phyloP scores from a whole-genome alignment of 2,797 vertebrate species.

The Poecilia picta region DNA sequence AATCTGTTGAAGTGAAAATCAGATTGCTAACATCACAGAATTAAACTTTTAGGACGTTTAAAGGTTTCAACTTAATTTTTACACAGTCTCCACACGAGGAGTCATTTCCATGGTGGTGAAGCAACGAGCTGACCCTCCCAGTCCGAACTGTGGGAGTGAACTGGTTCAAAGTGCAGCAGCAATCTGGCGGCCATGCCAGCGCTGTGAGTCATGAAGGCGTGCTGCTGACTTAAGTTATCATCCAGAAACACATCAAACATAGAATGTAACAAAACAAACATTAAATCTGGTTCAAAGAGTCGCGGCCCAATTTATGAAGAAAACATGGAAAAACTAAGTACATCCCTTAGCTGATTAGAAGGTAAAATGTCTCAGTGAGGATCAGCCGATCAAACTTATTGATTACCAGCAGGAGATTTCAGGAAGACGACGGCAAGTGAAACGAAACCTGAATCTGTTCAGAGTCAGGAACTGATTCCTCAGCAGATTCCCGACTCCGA shows the following conservation, averaged over 20 bases:
- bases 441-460: too few relatives aligned
- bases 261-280: background rate
- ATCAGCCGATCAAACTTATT: too few relatives aligned
- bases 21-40: background rate
- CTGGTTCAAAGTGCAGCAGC: slow-evolving; percentile 54
- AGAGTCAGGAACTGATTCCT: too few relatives aligned
- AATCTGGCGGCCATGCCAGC: slow-evolving; percentile 42
- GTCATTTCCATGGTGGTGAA: slow-evolving; percentile 14
- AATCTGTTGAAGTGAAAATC: background rate
- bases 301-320: background rate
- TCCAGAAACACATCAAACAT: too few relatives aligned
- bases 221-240: slow-evolving; percentile 11
- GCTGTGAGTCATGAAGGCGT: slow-evolving; percentile 51
- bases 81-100: background rate
- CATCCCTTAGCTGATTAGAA: too few relatives aligned
- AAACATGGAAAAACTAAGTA: background rate
- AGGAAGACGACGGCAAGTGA: background rate
- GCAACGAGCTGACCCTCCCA: slow-evolving; percentile 27
- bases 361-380: background rate
- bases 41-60: background rate
- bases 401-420: background rate
- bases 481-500: background rate
- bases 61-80: background rate
- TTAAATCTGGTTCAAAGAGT: background rate
- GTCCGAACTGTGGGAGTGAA: slow-evolving; percentile 14